These are phyloP conservation scores for Hoplias malabaricus DNA, from an alignment of 2,113 vertebrate genomes.

Conservation along the genomic window DNA sequence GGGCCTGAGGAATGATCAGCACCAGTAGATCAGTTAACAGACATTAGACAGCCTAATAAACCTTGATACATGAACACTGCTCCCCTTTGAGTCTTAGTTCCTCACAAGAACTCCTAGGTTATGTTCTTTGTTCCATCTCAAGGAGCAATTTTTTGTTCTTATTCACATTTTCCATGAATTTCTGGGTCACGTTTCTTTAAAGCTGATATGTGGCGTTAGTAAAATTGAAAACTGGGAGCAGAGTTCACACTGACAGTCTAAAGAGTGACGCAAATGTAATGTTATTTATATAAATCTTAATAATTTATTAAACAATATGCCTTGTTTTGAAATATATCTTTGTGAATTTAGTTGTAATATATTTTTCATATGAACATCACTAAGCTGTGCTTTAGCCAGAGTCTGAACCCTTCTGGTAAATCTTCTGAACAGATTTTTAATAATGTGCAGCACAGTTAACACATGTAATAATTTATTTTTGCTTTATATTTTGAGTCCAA, in stretches of 20 bases:
- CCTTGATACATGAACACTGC: neutral
- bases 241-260: neutral
- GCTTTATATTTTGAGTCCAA: too few relatives aligned
- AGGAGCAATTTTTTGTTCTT: too few relatives aligned
- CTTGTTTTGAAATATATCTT: too few relatives aligned
- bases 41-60: neutral
- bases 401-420: neutral
- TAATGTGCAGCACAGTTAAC: too few relatives aligned
- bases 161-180: too few relatives aligned
- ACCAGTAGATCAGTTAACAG: neutral
- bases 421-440: too few relatives aligned
- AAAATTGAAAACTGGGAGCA: neutral
- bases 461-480: too few relatives aligned
- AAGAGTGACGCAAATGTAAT: too few relatives aligned
- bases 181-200: neutral
- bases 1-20: constrained; percentile 73
- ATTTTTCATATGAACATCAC: neutral
- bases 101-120: neutral
- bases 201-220: neutral
- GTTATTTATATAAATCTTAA: too few relatives aligned
- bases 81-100: neutral
- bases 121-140: neutral
- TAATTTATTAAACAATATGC: too few relatives aligned
- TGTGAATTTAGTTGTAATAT: neutral
- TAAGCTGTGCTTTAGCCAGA: neutral